Evolutionary conservation across 2,888 invertebrate species (phyloP).

Genomic region (Amblyjoppa fuscipennis): DNA sequence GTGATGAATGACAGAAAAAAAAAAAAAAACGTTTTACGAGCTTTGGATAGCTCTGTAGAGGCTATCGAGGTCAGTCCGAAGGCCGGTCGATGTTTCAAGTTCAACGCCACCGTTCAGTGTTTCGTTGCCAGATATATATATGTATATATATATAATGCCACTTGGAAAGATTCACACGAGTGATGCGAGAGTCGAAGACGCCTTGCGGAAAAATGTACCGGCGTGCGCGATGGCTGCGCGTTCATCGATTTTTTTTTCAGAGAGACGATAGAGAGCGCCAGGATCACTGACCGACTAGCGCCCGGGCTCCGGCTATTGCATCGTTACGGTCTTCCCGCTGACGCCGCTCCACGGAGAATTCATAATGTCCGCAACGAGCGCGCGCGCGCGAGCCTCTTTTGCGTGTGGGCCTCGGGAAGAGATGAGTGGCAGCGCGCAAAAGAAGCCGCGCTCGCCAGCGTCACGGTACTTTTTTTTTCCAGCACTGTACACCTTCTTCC

Average conservation of each 20-base stretch:
- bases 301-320: slow-evolving; percentile 33
- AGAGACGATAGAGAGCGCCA: slow-evolving; percentile 21
- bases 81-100: slow-evolving; percentile 29
- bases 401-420: slow-evolving; percentile 26
- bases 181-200: neutral
- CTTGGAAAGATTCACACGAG: slow-evolving; percentile 10
- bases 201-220: neutral
- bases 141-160: neutral
- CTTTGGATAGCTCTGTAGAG: slow-evolving; percentile 18
- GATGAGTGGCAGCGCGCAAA: slow-evolving; percentile 17
- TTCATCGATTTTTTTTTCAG: slow-evolving; percentile 24
- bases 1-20: neutral
- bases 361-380: slow-evolving; percentile 56
- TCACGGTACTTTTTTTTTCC: slow-evolving; percentile 32
- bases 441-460: slow-evolving; percentile 39
- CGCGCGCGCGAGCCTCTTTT: neutral
- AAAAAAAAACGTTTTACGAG: neutral
- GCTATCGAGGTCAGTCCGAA: slow-evolving; percentile 38
- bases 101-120: slow-evolving; percentile 31
- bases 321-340: slow-evolving; percentile 56
- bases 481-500: neutral
- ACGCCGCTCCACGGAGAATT: slow-evolving; percentile 50
- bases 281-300: slow-evolving; percentile 49
- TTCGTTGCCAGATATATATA: slow-evolving; percentile 10
- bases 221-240: neutral